These are phyloP conservation scores for Troides oblongomaculatus DNA, from an alignment of 2,888 invertebrate species.

Conservation along the genomic window DNA sequence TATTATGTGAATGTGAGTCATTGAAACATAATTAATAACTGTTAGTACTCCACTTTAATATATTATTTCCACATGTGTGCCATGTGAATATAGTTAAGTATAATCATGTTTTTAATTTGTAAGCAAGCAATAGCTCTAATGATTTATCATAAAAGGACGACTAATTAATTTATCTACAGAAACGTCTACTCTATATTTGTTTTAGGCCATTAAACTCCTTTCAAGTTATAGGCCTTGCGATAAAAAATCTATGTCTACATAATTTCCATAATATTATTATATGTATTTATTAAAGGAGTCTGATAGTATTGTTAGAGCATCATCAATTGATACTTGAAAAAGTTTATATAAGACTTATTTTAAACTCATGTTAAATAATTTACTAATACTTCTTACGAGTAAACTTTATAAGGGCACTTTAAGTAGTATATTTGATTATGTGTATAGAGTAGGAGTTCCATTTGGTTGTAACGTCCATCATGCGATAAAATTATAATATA, in stretches of 20 bases:
- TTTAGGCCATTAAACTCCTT: neutral
- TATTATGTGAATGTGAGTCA: conserved; percentile 10
- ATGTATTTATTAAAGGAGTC: too few species aligned
- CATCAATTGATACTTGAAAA: too few species aligned
- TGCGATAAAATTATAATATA: conserved; percentile 47
- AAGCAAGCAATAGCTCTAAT: neutral
- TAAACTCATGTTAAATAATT: neutral
- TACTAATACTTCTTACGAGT: neutral
- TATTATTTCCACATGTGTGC: conserved; percentile 19
- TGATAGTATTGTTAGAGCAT: too few species aligned
- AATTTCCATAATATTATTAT: too few species aligned
- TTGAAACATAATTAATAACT: conserved; percentile 20
- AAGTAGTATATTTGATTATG: conserved; percentile 20
- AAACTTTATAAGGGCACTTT: neutral
- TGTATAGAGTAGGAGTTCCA: conserved; percentile 36
- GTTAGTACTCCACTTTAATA: conserved; percentile 18
- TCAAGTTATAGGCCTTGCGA: too few species aligned
- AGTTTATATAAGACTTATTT: too few species aligned
- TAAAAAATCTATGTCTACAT: too few species aligned
- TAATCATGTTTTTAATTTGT: neutral
- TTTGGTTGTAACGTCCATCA: conserved; percentile 45
- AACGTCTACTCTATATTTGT: neutral
- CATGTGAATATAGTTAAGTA: conserved; percentile 8
- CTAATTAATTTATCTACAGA: neutral
- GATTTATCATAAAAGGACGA: neutral